phyloP scores from a whole-genome alignment of 2,797 vertebrate genomes.

The Falco rusticolus region DNA sequence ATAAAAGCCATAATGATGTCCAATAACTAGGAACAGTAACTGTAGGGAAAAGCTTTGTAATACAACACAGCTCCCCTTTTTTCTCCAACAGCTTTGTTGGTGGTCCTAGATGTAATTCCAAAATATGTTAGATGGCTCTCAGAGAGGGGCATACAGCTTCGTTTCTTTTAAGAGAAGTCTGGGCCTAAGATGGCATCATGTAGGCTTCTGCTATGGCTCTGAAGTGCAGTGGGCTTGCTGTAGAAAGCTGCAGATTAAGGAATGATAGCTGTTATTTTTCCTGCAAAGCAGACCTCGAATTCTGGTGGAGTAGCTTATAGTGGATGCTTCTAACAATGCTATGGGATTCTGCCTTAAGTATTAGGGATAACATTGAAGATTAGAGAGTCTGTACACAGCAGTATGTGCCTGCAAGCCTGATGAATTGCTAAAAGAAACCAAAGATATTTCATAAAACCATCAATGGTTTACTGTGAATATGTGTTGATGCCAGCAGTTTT shows the following conservation, averaged over 20 bases:
- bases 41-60: conserved; percentile 57
- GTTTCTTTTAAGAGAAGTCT: neutral
- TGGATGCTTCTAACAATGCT: neutral
- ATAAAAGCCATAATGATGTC: conserved; percentile 53
- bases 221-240: neutral
- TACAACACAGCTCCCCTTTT: neutral
- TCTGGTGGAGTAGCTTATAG: neutral
- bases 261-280: neutral
- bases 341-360: neutral
- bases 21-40: conserved; percentile 53
- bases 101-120: conserved; percentile 47
- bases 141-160: neutral
- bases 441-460: neutral
- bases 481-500: neutral
- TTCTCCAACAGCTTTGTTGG: conserved; percentile 58
- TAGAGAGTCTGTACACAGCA: neutral
- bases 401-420: neutral
- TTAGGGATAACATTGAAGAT: neutral
- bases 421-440: neutral
- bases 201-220: neutral
- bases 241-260: neutral
- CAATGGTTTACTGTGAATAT: neutral
- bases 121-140: neutral
- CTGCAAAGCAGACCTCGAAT: neutral
- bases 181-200: neutral